Percentiles rank a stretch among this genome's conserved stretches.
phyloP scores from a whole-genome alignment of 2,113 vertebrate genomes.

The Anser cygnoides region DNA sequence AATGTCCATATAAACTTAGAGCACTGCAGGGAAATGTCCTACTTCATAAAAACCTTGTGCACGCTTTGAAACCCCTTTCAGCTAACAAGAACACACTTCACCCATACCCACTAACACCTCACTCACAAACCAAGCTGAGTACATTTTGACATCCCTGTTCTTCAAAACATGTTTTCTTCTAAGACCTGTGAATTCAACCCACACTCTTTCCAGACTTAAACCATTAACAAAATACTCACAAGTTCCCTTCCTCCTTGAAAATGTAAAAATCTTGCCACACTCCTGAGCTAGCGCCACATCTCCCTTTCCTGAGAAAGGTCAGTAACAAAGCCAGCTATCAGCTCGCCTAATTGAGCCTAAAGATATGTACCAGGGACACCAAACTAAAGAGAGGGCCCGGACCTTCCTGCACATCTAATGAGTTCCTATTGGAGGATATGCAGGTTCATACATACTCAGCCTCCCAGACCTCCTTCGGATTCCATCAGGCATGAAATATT shows the following conservation, averaged over 20 bases:
- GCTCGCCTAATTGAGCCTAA: not conserved
- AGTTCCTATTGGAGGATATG: not conserved
- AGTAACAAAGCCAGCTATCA: not conserved
- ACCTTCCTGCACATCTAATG: not conserved
- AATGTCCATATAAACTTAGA: not conserved
- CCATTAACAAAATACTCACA: not conserved
- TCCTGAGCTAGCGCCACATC: not conserved
- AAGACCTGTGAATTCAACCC: not conserved
- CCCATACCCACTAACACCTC: not conserved
- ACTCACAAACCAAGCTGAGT: not conserved
- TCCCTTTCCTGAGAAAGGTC: not conserved
- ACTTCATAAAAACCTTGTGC: not conserved
- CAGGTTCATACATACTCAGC: not conserved
- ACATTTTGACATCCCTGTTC: not conserved
- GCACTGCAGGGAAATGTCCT: not conserved
- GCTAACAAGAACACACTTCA: accelerated
- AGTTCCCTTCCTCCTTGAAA: not conserved
- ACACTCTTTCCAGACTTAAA: not conserved
- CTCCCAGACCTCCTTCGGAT: not conserved
- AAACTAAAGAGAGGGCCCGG: not conserved
- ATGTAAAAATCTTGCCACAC: not conserved
- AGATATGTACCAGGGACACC: not conserved
- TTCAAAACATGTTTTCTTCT: not conserved
- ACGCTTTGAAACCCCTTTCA: not conserved
- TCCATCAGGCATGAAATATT: not conserved